Evolutionary conservation across 2,888 invertebrate species (phyloP).

Genomic region (Laspeyria flexula): DNA sequence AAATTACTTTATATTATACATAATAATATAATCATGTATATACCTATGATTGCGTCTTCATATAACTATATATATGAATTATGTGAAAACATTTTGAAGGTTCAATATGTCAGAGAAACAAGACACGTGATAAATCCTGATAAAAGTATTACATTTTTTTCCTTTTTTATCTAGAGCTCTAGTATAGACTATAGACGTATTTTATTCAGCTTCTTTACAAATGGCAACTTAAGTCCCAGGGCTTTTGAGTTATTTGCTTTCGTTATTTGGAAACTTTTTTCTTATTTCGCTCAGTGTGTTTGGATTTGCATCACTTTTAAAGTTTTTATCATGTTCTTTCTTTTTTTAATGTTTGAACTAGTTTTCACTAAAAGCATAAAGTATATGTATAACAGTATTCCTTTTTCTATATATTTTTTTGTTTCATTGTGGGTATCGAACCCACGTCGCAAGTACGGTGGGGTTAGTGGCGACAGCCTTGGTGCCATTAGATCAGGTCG

Average conservation of each 20-base stretch:
- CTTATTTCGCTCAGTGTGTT: neutral
- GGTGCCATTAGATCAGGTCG: too few relatives aligned
- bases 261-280: neutral
- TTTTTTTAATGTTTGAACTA: too few relatives aligned
- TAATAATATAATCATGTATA: too few relatives aligned
- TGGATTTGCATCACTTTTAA: neutral
- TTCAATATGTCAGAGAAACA: neutral
- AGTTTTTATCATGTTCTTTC: neutral
- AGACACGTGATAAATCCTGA: neutral
- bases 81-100: neutral
- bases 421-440: too few relatives aligned
- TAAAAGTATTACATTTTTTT: neutral
- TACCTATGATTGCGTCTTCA: too few relatives aligned
- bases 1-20: too few relatives aligned
- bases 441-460: too few relatives aligned
- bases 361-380: too few relatives aligned
- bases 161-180: neutral
- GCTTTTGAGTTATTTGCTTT: conserved; percentile 3
- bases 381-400: too few relatives aligned
- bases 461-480: too few relatives aligned
- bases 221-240: neutral
- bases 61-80: neutral
- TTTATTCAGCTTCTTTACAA: conserved; percentile 1
- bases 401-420: too few relatives aligned
- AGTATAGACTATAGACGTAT: neutral